Evolutionary conservation across 35 echinoderm and acorn worm genomes (phyloP), one percentile per base, ranked within the genome.

Genomic region (Stichopus chloronotus): DNA sequence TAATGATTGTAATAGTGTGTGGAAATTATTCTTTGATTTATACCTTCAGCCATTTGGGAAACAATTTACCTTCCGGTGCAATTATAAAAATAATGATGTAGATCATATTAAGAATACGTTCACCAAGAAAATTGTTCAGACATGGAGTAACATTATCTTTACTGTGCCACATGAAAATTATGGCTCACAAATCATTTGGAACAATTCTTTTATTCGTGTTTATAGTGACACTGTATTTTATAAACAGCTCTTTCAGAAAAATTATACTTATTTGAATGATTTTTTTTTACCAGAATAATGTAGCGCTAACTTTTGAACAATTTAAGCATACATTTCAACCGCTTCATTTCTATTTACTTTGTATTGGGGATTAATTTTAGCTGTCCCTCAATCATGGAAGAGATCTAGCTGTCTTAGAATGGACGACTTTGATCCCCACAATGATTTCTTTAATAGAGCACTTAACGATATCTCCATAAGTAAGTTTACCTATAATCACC

Each of bases 311-410:
- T 76, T 76, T 76, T 76, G 14, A 76, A 16, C 72, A 76, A 24
- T 76, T 76, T 16, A 68, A 68, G 63, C 63, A 17, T 68, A 68
- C 8, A 9, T 68, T 68, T 68, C 63, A 68, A 68, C 8, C 17
- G 8, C 8, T 13, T 71, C 65, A 71, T 71, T 71, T 71, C n/a
- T 4, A n/a, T n/a, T 71, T 71, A 71, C 65, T 71, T 71, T 71
- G n/a, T 71, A 71, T 71, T 71, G 65, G 65, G 65, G n/a, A 71
- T 71, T 71, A 71, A n/a, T 71, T 71, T 71, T n/a, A 71, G 65
- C 65, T 71, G n/a, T 71, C 1, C 65, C 65, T 43, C 30, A 43
- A 43, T 0, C 30, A 43, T 43, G 3, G 30, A 3, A 43, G 30
- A n/a, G 30, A 43, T 71, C 65, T n/a, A 13, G 65, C 30, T 43